These are phyloP conservation scores for Aspidiotus rigidus DNA, from an alignment of 2,888 invertebrate genomes.

Conservation along the genomic window DNA sequence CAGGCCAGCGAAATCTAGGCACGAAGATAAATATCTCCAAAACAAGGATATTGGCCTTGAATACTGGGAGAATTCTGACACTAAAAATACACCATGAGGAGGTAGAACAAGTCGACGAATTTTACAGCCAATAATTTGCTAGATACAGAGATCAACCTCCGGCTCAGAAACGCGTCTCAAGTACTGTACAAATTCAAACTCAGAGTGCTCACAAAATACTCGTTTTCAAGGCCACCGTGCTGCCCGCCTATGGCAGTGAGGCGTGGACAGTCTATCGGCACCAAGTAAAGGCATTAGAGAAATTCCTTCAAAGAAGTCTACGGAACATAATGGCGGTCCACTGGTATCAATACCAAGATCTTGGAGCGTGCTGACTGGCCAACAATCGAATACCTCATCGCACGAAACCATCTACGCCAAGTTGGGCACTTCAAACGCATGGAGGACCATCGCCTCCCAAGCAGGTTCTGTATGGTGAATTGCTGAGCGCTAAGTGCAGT, in stretches of 20 bases:
- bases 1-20: no score
- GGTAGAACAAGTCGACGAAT: no score
- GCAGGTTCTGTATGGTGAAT: not conserved
- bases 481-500: no score
- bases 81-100: no score
- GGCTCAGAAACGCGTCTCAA: no score
- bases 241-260: not conserved
- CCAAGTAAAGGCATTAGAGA: not conserved
- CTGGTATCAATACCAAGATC: not conserved
- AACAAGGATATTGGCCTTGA: no score
- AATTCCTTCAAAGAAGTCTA: not conserved
- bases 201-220: not conserved
- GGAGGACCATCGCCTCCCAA: not conserved
- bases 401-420: not conserved
- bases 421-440: not conserved
- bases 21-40: no score
- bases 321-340: not conserved
- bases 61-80: no score
- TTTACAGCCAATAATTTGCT: no score
- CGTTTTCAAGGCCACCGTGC: not conserved
- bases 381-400: not conserved
- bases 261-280: not conserved
- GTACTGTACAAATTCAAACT: no score
- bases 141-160: no score
- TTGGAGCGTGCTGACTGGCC: not conserved